A percentile compares a stretch with the other conserved stretches of the same genome.
These are phyloP conservation scores for Chiloscyllium plagiosum DNA, from an alignment of 2,113 vertebrate species.

Conservation along the genomic window DNA sequence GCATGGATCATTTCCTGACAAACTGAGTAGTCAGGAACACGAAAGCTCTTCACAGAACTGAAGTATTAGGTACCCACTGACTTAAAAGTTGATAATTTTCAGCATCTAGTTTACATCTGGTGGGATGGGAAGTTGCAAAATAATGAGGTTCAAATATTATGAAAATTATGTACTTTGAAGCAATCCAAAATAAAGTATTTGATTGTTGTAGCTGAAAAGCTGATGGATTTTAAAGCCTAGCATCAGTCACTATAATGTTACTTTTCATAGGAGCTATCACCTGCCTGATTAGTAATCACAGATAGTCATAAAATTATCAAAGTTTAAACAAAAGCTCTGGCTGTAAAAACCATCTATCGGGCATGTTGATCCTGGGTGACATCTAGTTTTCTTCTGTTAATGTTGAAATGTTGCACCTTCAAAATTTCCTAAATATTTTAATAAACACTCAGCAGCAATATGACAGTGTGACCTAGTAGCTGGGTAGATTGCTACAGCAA, in stretches of 20 bases:
- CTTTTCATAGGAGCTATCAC: neutral
- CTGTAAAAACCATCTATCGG: constrained; percentile 38
- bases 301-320: neutral
- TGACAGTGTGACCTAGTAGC: constrained; percentile 47
- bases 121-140: too few relatives aligned
- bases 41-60: too few relatives aligned
- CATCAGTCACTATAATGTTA: neutral
- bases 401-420: constrained; percentile 42
- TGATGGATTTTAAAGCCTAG: neutral
- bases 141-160: neutral
- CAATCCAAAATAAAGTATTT: neutral
- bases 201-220: neutral
- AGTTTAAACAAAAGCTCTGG: neutral
- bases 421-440: constrained; percentile 48
- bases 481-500: constrained; percentile 42
- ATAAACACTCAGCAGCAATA: constrained; percentile 46
- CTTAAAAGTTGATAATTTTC: too few relatives aligned
- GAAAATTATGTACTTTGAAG: neutral
- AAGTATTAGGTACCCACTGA: too few relatives aligned
- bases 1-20: too few relatives aligned
- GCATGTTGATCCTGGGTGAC: constrained; percentile 38
- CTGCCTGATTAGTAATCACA: neutral
- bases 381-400: constrained; percentile 25
- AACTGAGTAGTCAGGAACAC: too few relatives aligned
- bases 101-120: too few relatives aligned